Percentiles rank a stretch among this genome's conserved stretches.
These are phyloP conservation scores for Microcaecilia unicolor DNA, from an alignment of 2,797 vertebrate genomes.

Conservation along the genomic window DNA sequence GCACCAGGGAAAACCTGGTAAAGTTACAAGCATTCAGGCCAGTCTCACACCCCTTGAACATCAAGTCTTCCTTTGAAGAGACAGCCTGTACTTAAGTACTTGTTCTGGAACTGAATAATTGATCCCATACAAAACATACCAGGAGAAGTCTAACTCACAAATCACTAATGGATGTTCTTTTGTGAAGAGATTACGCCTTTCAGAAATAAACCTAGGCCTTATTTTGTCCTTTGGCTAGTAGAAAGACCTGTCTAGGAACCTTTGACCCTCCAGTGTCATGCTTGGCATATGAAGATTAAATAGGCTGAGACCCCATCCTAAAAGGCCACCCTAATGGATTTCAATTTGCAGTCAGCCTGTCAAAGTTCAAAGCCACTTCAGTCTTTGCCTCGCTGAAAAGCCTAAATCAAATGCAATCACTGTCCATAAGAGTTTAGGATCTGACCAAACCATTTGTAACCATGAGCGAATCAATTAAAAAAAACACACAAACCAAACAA, in stretches of 20 bases:
- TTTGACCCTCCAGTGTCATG: background rate
- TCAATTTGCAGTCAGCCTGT: background rate
- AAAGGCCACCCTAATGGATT: background rate
- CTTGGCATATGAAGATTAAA: background rate
- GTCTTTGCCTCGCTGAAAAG: background rate
- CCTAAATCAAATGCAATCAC: background rate
- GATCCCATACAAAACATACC: too few relatives aligned
- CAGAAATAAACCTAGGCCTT: background rate
- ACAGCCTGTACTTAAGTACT: too few relatives aligned
- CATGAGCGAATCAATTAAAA: too few relatives aligned
- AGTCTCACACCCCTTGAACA: too few relatives aligned
- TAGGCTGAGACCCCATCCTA: background rate
- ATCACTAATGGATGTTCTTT: background rate
- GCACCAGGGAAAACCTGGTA: too few relatives aligned
- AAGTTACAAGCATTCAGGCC: too few relatives aligned
- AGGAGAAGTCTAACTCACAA: background rate
- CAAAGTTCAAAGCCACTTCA: background rate
- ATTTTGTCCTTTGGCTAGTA: background rate
- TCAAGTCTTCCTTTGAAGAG: too few relatives aligned
- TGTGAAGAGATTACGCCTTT: slow-evolving; percentile 1
- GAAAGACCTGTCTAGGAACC: background rate
- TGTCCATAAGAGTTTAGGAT: background rate
- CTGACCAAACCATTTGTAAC: too few relatives aligned
- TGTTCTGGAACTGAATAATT: too few relatives aligned
- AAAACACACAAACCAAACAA: too few relatives aligned